A percentile compares a stretch with the other conserved stretches of the same genome.
These are phyloP conservation scores for Esox lucius DNA, from an alignment of 2,797 vertebrate species.

Conservation along the genomic window DNA sequence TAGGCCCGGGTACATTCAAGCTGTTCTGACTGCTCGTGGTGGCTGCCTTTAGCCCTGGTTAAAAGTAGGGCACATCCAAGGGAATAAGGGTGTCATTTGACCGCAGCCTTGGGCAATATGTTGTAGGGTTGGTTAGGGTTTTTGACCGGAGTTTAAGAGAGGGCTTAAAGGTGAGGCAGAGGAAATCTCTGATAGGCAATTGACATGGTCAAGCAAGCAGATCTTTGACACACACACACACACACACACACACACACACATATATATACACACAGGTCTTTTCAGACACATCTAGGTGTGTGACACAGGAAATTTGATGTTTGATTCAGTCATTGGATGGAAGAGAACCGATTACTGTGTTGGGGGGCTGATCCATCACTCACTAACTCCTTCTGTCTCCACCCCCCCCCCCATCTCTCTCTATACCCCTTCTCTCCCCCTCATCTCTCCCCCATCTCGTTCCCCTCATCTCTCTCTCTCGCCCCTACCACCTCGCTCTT, in stretches of 20 bases:
- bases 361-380: constrained; percentile 64
- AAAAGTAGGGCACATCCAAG: not conserved
- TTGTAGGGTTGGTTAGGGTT: not conserved
- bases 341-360: constrained; percentile 63
- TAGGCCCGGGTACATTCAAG: too few relatives aligned
- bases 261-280: too few relatives aligned
- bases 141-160: not conserved
- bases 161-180: too few relatives aligned
- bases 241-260: too few relatives aligned
- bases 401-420: constrained; percentile 38
- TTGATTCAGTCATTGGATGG: constrained; percentile 62
- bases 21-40: too few relatives aligned
- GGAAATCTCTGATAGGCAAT: too few relatives aligned
- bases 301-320: constrained; percentile 36
- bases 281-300: too few relatives aligned
- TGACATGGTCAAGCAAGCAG: not conserved
- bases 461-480: constrained; percentile 5
- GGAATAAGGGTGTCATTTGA: not conserved
- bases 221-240: constrained; percentile 17
- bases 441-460: not conserved
- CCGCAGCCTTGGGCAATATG: too few relatives aligned
- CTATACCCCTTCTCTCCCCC: constrained; percentile 47
- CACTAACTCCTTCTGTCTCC: constrained; percentile 33
- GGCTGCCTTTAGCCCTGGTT: too few relatives aligned
- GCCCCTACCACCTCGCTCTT: constrained; percentile 45